phyloP scores from a whole-genome alignment of 1,140 invertebrate genomes.

The Nephotettix cincticeps region DNA sequence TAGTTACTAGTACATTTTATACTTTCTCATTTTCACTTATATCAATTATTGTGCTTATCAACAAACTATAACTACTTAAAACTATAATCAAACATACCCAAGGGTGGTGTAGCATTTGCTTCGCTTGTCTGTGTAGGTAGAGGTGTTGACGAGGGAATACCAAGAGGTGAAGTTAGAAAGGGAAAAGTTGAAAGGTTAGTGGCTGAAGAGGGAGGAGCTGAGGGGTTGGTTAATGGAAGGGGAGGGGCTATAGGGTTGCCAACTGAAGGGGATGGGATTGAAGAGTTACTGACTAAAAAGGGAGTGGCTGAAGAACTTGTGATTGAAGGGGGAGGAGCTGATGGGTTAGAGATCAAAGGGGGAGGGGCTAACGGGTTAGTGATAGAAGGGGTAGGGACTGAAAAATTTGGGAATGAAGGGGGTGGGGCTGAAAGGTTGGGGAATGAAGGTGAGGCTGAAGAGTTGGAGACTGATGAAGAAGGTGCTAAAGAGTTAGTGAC shows the following conservation, averaged over 20 bases:
- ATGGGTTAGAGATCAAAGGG: slow-evolving; percentile 11
- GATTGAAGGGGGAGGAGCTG: neutral
- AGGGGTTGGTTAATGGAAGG: neutral
- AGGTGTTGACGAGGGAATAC: neutral
- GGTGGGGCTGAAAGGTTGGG: neutral
- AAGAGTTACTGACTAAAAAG: neutral
- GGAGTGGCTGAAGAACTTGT: neutral
- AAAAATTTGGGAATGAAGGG: neutral
- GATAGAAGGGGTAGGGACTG: neutral
- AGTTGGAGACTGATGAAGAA: neutral
- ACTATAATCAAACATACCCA: neutral
- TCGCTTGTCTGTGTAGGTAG: neutral
- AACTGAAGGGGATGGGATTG: neutral
- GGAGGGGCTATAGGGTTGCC: neutral
- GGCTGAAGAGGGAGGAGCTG: neutral
- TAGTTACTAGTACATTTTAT: neutral
- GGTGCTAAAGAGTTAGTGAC: neutral
- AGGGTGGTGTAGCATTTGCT: neutral
- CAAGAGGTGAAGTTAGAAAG: too few relatives aligned
- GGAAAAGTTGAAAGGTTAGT: neutral
- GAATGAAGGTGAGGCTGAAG: neutral
- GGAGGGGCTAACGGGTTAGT: neutral
- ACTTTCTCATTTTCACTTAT: neutral
- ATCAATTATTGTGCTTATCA: neutral
- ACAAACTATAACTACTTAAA: neutral